Conservation (phyloP, 2,888 invertebrate genomes). For the Branchellion lobata region DNA sequence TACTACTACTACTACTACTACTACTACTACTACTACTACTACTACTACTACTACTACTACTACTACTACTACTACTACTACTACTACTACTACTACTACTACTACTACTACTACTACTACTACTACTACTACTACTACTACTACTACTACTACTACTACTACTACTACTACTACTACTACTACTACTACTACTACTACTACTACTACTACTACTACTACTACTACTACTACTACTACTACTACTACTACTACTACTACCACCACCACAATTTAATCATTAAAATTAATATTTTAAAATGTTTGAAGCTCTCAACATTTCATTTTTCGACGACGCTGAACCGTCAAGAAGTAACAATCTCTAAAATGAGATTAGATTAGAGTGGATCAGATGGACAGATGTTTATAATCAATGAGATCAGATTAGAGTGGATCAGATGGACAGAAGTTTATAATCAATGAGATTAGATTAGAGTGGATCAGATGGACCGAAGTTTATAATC, state of each 20-base stretch:
- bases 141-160: slow-evolving; percentile 22
- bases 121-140: slow-evolving; percentile 18
- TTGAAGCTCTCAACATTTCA: too few relatives aligned
- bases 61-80: slow-evolving; percentile 21
- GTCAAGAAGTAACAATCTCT: too few relatives aligned
- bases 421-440: too few relatives aligned
- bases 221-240: slow-evolving; percentile 22
- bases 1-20: slow-evolving; percentile 21
- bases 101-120: slow-evolving; percentile 22
- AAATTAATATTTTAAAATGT: too few relatives aligned
- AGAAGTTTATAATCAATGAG: too few relatives aligned
- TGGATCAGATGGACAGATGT: too few relatives aligned
- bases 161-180: slow-evolving; percentile 22
- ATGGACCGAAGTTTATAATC: too few relatives aligned
- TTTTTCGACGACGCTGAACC: too few relatives aligned
- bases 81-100: slow-evolving; percentile 22
- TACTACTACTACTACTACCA: slow-evolving; percentile 19
- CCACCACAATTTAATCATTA: slow-evolving; percentile 6
- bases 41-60: slow-evolving; percentile 17
- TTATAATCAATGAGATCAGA: too few relatives aligned
- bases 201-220: slow-evolving; percentile 22
- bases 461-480: too few relatives aligned
- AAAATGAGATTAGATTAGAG: too few relatives aligned
- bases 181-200: slow-evolving; percentile 21
- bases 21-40: slow-evolving; percentile 19